Evolutionary conservation across 2,797 vertebrate genomes (phyloP).

Genomic region (Acrossocheilus wenchowensis): DNA sequence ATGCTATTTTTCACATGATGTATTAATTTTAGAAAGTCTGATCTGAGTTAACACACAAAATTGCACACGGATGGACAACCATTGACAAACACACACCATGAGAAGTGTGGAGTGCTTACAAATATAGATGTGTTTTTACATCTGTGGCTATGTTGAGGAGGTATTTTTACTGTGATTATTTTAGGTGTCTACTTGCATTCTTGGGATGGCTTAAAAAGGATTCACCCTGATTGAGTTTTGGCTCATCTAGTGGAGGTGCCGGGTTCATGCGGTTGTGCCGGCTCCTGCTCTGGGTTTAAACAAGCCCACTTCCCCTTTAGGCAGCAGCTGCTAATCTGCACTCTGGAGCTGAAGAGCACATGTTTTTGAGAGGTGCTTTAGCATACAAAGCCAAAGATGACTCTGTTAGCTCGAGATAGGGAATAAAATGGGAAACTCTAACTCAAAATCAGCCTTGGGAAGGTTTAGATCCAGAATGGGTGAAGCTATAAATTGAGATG

Average conservation of each 20-base stretch:
- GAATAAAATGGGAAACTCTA: slow-evolving; percentile 33
- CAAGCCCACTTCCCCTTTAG: slow-evolving; percentile 45
- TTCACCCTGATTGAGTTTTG: slow-evolving; percentile 50
- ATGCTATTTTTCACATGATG: slow-evolving; percentile 12
- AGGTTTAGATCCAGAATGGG: slow-evolving; percentile 12
- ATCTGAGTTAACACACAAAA: background rate
- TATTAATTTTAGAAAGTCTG: background rate
- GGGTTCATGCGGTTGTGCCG: slow-evolving; percentile 31
- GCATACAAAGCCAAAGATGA: slow-evolving; percentile 42
- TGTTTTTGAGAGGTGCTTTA: slow-evolving; percentile 48
- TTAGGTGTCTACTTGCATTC: slow-evolving; percentile 53
- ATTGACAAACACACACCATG: slow-evolving; percentile 29
- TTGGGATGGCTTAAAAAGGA: slow-evolving; percentile 53
- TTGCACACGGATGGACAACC: background rate
- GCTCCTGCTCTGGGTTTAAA: slow-evolving; percentile 50
- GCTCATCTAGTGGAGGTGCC: slow-evolving; percentile 37
- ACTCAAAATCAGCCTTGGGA: slow-evolving; percentile 32
- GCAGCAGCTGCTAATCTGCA: slow-evolving; percentile 56
- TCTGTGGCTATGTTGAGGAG: slow-evolving; percentile 55
- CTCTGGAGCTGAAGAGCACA: slow-evolving; percentile 44
- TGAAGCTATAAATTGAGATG: slow-evolving; percentile 13
- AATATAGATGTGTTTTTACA: slow-evolving; percentile 58
- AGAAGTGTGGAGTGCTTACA: slow-evolving; percentile 48
- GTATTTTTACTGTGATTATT: slow-evolving; percentile 62
- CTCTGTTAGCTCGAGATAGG: slow-evolving; percentile 47